A percentile compares a stretch with the other conserved stretches of the same genome.
Conservation (phyloP, 2,113 vertebrate genomes). For the Cnemophilus loriae region DNA sequence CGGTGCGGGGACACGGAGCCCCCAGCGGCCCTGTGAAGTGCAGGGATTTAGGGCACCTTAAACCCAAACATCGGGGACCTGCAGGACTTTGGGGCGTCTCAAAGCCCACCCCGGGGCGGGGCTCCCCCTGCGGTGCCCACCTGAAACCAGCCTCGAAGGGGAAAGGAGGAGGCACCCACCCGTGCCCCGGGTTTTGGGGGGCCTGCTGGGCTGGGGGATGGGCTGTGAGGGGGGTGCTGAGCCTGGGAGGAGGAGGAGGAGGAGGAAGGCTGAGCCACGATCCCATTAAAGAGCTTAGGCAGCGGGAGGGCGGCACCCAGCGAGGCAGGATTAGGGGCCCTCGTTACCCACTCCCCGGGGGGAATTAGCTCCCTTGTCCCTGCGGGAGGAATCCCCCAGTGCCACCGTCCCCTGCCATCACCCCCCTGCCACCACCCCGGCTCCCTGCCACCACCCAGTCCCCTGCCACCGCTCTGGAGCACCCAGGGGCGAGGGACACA, state of each 20-base stretch:
- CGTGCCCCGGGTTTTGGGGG: neutral
- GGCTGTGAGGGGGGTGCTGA: neutral
- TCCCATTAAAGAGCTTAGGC: constrained; percentile 20
- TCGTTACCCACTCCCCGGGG: neutral
- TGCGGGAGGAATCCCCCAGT: neutral
- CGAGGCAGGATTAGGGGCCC: neutral
- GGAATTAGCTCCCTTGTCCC: neutral
- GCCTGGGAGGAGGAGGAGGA: neutral
- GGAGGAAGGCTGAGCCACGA: neutral
- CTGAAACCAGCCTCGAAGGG: neutral
- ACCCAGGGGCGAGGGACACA: no score
- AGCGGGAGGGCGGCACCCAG: neutral
- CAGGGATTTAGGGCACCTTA: neutral
- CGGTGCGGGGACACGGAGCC: neutral
- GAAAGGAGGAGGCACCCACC: neutral
- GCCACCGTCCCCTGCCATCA: neutral
- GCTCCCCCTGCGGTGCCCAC: neutral
- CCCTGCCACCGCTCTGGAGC: neutral
- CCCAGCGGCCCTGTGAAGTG: neutral
- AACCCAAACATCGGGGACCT: neutral
- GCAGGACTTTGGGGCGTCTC: neutral
- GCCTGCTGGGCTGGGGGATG: neutral
- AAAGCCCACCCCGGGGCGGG: neutral
- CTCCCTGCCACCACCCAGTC: neutral
- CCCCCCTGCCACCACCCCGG: neutral